A percentile compares a stretch with the other conserved stretches of the same genome.
Conservation (phyloP, 92 coral and sea anemone genomes). For the Zoanthus sansibaricus region DNA sequence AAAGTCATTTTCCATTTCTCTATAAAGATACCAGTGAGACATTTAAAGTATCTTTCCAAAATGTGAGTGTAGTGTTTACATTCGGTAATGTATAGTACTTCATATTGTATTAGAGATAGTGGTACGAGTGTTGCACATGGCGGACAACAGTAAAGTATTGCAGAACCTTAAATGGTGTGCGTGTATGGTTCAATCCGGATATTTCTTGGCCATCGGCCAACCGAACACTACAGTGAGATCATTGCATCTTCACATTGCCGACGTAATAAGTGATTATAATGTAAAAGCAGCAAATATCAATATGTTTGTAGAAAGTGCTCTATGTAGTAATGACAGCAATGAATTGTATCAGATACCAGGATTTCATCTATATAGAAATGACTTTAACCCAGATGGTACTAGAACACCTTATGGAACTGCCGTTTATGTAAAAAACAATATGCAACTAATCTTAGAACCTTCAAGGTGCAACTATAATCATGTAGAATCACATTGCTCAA, state of each 20-base stretch:
- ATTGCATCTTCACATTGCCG: conserved; percentile 57
- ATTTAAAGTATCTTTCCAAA: conserved; percentile 47
- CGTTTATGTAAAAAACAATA: conserved; percentile 27
- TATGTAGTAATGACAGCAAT: conserved; percentile 53
- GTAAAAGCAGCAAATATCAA: conserved; percentile 39
- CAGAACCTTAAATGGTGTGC: no score
- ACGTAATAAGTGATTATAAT: conserved; percentile 67
- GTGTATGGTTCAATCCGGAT: no score
- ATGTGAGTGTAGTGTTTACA: conserved; percentile 24
- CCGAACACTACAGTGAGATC: no score
- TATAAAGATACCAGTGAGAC: conserved; percentile 18
- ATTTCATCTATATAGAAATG: conserved; percentile 58
- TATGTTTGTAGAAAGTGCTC: conserved; percentile 27
- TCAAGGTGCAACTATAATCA: conserved; percentile 55
- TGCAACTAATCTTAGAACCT: conserved; percentile 23
- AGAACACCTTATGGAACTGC: conserved; percentile 41
- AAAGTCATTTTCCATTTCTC: conserved; percentile 28
- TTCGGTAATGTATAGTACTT: no score
- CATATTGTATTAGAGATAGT: no score
- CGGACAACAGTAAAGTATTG: no score
- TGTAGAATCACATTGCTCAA: conserved; percentile 62
- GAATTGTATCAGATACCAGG: conserved; percentile 28
- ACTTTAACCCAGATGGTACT: conserved; percentile 45
- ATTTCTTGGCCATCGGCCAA: no score
- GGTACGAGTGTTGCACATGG: no score